Evolutionary conservation across 2,888 invertebrate genomes (phyloP), one percentile per base, ranked within the genome.

Genomic region (Pseudolycoriella hygida): DNA sequence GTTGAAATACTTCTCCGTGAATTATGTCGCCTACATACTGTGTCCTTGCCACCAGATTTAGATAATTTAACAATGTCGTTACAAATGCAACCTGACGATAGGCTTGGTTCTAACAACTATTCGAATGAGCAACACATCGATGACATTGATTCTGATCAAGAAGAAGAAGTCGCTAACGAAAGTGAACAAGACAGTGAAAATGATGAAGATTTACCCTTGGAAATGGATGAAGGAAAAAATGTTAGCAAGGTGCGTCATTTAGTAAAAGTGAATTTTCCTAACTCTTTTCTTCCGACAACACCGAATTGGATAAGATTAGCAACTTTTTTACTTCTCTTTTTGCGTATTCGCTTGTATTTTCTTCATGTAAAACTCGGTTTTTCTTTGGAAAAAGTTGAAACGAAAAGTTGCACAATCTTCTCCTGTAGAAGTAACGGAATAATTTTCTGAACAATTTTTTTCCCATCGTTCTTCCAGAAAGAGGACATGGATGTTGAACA

Each of bases 401-500:
- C n/a, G n/a, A n/a, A n/a, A n/a, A n/a, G n/a, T n/a, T n/a, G n/a
- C n/a, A n/a, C n/a, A n/a, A n/a, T n/a, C n/a, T n/a, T n/a, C n/a
- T n/a, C n/a, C n/a, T n/a, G n/a, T n/a, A 30, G 42, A 14, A 45
- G 14, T 30, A 42, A 31, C 12, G 14, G 31, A 25, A 19, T 40
- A 48, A 45, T 38, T 45, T 1, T 12, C 32, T 46, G 18, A 17
- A 34, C 15, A 14, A 25, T 34, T 34, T 12, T 34, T 5, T 12
- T 34, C 11, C 5, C 17, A 17, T 40, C 3, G 50, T 6, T 46
- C 49, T 51, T 52, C 43, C 54, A 77, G 73, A 72, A 80, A 60
- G 89, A 89, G 55, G 88, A 87, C 57, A 88, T 89, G 82, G 85
- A 84, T 60, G 80, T 84, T 54, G 86, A 87, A 67, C 86, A 89